Base-by-base conservation (phyloP, 1,140 invertebrate species). In the Hesperophylax magnus region DNA sequence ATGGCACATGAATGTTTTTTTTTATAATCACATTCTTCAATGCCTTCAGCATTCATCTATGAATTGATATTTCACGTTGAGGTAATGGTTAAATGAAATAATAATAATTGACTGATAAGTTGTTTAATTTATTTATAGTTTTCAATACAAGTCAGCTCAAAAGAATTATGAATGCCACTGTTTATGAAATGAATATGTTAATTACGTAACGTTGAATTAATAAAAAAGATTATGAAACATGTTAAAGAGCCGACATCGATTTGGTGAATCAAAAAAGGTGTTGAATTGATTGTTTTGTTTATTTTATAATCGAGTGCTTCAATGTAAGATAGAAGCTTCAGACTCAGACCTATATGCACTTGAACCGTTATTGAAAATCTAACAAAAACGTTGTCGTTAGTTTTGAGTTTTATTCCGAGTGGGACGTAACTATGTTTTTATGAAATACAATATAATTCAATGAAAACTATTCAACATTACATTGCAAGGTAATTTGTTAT, bases 111-210 rank as follows among this genome's bases (percentile, higher is more conserved):
- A 20, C 7, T 71, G 39, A 71, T 71, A 47, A 52, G 34, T 20
- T 39, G 67, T 47, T 71, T 71, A 71, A 20, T 53, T 71, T 71
- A 71, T 71, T 52, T 52, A 18, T 52, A 18, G 67, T 47, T 71
- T 69, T 39, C 31, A 69, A 47, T 47, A 5, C 27, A 18, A 39
- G 17, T n/a, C 34, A 18, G 56, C 20, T 58, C 56, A 24, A 61
- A 18, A 61, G 1, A 47, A 47, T 47, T 61, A 24, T 14, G 24
- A 20, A 61, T 61, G 58, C 17, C 58, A 61, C 58, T 24, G n/a
- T 67, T 47, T 71, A 47, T 31, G n/a, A 39, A 47, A 69, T 69
- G 65, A 69, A 69, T 69, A 69, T 69, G 65, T 69, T 69, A 69
- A 69, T 69, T 69, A 69, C 31, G 6, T 65, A 22, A 65, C 15